These are phyloP conservation scores for Anastrepha obliqua DNA, from an alignment of 1,140 invertebrate genomes.

Conservation along the genomic window DNA sequence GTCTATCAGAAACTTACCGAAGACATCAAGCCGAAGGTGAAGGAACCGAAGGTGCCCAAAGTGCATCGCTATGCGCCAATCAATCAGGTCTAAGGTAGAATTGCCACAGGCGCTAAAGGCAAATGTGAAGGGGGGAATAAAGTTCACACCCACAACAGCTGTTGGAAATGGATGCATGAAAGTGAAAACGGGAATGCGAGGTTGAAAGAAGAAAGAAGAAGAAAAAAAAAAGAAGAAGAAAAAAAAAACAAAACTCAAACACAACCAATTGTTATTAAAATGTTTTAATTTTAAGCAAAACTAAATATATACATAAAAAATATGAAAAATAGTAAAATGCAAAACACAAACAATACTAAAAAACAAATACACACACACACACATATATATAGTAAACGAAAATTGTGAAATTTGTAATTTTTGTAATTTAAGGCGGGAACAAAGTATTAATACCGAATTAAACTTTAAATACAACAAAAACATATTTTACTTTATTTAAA, in stretches of 20 bases:
- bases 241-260: neutral
- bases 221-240: neutral
- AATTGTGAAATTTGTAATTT: conserved; percentile 67
- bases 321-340: conserved; percentile 39
- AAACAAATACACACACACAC: neutral
- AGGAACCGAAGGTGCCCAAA: conserved; percentile 77
- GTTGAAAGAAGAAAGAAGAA: conserved; percentile 38
- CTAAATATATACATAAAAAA: neutral
- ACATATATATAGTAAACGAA: neutral
- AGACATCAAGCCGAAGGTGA: conserved; percentile 74
- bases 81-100: conserved; percentile 70
- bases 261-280: conserved; percentile 60
- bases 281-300: conserved; percentile 56
- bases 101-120: neutral
- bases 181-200: conserved; percentile 54
- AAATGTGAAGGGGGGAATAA: neutral
- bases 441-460: conserved; percentile 52
- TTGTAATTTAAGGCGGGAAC: neutral
- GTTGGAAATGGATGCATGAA: neutral
- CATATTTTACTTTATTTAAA: neutral
- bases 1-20: conserved; percentile 79
- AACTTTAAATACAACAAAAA: conserved; percentile 61
- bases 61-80: conserved; percentile 77
- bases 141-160: neutral
- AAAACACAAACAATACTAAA: neutral